Conservation (phyloP, 2,888 invertebrate genomes). For the Cecidostiba fungosa region DNA sequence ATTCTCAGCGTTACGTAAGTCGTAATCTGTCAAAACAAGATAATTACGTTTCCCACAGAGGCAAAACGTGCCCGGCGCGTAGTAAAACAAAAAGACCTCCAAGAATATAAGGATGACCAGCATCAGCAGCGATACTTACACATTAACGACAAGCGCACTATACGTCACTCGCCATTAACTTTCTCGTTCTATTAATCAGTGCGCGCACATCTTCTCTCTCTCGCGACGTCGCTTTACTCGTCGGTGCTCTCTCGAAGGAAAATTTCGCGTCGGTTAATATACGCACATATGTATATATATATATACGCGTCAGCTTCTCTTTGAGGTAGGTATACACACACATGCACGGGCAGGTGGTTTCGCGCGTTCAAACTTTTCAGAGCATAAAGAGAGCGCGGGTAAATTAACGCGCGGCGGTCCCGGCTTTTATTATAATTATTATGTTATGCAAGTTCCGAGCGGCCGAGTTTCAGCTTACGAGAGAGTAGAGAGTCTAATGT, state of each 20-base stretch:
- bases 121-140: neutral
- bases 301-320: neutral
- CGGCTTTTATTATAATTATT: conserved; percentile 58
- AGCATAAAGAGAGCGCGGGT: conserved; percentile 46
- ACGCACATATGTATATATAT: too few species aligned
- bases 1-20: neutral
- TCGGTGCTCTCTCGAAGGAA: neutral
- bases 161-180: conserved; percentile 54
- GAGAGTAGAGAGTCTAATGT: neutral
- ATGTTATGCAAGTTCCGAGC: conserved; percentile 60
- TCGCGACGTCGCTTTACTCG: neutral
- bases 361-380: conserved; percentile 52
- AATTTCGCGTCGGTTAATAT: neutral
- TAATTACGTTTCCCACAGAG: conserved; percentile 2
- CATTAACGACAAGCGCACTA: neutral
- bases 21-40: neutral
- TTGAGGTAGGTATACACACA: neutral
- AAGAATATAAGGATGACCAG: neutral
- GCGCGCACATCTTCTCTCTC: neutral
- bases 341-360: conserved; percentile 1
- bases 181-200: conserved; percentile 60
- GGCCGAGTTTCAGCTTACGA: conserved; percentile 49
- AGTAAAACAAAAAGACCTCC: neutral
- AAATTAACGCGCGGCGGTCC: neutral
- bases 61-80: neutral